Conservation (phyloP, 2,888 invertebrate species). For the Rhagonycha lutea region DNA sequence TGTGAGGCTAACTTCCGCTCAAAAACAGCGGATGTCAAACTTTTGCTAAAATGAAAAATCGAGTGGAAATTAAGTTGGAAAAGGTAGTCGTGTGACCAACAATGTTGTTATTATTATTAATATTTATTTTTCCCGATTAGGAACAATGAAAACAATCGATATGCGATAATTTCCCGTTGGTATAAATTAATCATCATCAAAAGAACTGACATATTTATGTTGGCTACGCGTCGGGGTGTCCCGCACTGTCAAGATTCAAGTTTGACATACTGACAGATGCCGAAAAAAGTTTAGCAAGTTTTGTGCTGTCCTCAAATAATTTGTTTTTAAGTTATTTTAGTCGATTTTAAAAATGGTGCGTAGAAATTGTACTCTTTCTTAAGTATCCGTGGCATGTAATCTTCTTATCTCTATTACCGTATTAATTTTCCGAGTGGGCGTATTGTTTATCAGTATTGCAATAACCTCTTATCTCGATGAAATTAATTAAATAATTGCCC, state of each 20-base stretch:
- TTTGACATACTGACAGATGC: slow-evolving; percentile 18
- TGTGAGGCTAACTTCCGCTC: neutral
- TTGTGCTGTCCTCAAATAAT: neutral
- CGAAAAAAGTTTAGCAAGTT: slow-evolving; percentile 10
- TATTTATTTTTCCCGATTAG: neutral
- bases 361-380: neutral
- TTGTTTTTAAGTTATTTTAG: slow-evolving; percentile 11
- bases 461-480: slow-evolving; percentile 18
- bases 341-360: slow-evolving; percentile 16
- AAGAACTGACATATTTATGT: neutral
- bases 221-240: neutral
- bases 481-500: neutral
- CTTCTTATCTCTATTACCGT: neutral
- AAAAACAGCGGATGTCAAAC: neutral
- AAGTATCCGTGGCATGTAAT: neutral
- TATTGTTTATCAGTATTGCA: slow-evolving; percentile 15
- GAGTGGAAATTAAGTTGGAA: neutral
- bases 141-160: neutral
- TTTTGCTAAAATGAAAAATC: neutral
- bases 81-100: neutral
- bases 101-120: neutral
- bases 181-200: too few relatives aligned
- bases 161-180: neutral
- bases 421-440: slow-evolving; percentile 22
- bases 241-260: neutral